Evolutionary conservation across 2,797 vertebrate genomes (phyloP).

Genomic region (Pterois miles): DNA sequence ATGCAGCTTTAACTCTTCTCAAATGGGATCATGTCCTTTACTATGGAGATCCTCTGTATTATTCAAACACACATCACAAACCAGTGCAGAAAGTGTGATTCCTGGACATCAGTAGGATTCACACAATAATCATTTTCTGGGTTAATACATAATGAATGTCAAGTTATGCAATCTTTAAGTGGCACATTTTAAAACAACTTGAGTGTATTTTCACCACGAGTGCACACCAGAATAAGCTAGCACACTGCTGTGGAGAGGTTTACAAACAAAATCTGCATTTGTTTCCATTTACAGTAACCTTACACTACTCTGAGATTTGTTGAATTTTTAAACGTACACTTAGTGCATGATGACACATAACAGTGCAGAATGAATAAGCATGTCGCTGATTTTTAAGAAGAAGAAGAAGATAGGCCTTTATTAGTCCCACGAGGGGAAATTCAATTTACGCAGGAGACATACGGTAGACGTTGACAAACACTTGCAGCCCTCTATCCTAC

Average conservation of each 20-base stretch:
- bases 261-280: constrained; percentile 3
- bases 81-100: not conserved
- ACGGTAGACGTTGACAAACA: not conserved
- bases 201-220: not conserved
- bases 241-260: not conserved
- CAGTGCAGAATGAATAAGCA: not conserved
- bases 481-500: not conserved
- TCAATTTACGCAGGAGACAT: not conserved
- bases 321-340: not conserved
- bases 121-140: not conserved
- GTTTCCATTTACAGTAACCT: not conserved
- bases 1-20: constrained; percentile 3
- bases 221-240: not conserved
- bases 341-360: not conserved
- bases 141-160: not conserved
- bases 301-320: not conserved
- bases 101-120: not conserved
- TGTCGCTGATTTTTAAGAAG: not conserved
- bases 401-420: no score
- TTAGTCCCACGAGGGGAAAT: no score
- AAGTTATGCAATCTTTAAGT: not conserved
- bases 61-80: not conserved
- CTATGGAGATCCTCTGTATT: not conserved
- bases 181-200: not conserved
- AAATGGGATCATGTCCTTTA: not conserved